phyloP scores from a whole-genome alignment of 1,140 invertebrate genomes.

The Trinorchestia longiramus region DNA sequence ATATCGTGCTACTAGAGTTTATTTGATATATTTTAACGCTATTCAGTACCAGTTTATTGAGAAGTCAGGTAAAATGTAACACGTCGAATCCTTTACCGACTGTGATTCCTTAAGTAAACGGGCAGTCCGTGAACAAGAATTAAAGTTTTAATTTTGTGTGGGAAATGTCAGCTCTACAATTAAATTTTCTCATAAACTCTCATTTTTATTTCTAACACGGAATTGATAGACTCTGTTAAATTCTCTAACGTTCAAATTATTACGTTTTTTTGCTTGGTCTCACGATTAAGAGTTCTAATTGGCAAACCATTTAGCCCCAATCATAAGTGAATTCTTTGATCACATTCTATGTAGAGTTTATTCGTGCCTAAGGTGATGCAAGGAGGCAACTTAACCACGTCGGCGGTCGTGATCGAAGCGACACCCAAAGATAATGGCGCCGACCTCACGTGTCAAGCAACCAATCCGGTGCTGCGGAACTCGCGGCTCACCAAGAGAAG shows the following conservation, averaged over 20 bases:
- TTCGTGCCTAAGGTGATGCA: slow-evolving; percentile 30
- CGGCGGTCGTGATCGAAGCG: slow-evolving; percentile 37
- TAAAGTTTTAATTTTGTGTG: neutral
- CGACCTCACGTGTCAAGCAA: slow-evolving; percentile 18
- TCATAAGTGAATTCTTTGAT: neutral
- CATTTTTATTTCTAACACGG: neutral
- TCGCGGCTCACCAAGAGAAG: slow-evolving; percentile 8
- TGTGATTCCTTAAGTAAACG: neutral
- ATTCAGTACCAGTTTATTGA: neutral
- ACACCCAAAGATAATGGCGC: slow-evolving; percentile 15
- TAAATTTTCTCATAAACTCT: neutral
- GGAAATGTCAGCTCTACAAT: neutral
- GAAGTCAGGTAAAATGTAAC: neutral
- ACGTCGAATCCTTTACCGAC: neutral
- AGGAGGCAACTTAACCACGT: slow-evolving; percentile 50
- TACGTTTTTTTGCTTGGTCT: neutral
- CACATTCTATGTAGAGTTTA: neutral
- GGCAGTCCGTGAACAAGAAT: neutral
- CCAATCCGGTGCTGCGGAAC: slow-evolving; percentile 24
- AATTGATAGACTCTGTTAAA: neutral
- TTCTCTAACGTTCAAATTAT: neutral
- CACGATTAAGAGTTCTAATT: neutral
- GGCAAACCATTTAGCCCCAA: neutral
- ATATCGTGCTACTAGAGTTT: neutral
- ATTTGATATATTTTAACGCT: neutral